Base-by-base conservation (phyloP, 1,140 invertebrate genomes). In the Scaptodrosophila lebanonensis region DNA sequence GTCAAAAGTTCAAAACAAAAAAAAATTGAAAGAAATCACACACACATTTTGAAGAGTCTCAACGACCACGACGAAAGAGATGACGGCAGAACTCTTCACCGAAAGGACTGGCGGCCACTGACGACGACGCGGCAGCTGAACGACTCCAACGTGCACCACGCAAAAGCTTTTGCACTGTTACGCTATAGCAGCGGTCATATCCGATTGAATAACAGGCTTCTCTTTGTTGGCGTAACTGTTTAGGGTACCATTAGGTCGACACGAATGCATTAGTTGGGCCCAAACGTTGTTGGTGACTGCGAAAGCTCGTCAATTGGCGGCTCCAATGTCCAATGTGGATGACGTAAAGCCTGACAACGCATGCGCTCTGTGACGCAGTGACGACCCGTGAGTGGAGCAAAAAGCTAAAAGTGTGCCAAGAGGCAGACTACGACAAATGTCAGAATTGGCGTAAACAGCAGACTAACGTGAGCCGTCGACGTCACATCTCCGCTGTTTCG, bases 41-140 rank as follows among this genome's bases (percentile, higher is more conserved):
- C 20, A 30, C 15, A 54, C 22, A 36, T 44, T 66, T 69, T 70
- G 48, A 67, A 79, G 64, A 72, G 79, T 77, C 79, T 52, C 17
- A n/a, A 25, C 39, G 7, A 45, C 12, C 8, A 30, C 11, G 15
- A 44, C 27, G 22, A 53, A 42, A 30, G 47, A 20, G 29, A 64
- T 65, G 47, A 75, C 58, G 54, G 75, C 73, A 67, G 62, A 82
- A 82, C 75, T 82, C 75, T 82, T 82, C 76, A 82, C 76, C 76
- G 76, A 82, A 82, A 82, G 76, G 75, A 82, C 75, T 82, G 63
- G 54, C 64, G 67, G 71, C 66, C 75, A 82, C 75, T 82, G 66
- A 43, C 76, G 56, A 43, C 76, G 56, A 75, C 69, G 69, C 65
- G 68, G 69, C 69, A 69, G 70, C 65, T 58, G 42, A 67, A 66